These are phyloP conservation scores for Podiceps cristatus DNA, from an alignment of 2,113 vertebrate genomes.

Conservation along the genomic window DNA sequence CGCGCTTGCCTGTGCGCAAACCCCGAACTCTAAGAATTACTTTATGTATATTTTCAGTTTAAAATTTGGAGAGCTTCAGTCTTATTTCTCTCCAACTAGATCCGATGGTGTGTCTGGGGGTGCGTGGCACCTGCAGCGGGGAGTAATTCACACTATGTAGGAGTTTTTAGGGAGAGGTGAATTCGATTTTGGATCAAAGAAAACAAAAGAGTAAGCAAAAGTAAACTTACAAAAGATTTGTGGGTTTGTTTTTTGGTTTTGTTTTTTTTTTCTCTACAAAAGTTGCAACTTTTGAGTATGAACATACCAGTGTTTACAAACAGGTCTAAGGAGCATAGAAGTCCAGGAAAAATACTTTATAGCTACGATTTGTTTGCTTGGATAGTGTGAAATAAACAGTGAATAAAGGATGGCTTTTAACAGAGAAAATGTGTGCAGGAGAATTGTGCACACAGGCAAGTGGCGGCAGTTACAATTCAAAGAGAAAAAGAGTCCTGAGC, in stretches of 20 bases:
- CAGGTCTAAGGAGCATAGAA: neutral
- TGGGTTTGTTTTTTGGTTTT: neutral
- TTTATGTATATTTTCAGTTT: neutral
- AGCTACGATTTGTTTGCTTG: neutral
- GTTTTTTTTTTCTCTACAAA: neutral
- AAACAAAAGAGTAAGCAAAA: neutral
- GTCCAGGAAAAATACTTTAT: neutral
- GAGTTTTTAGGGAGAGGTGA: neutral
- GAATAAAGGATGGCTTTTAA: neutral
- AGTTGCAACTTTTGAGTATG: neutral
- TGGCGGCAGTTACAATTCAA: neutral
- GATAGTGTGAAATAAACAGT: neutral
- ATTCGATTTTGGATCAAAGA: neutral
- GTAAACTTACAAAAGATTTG: neutral
- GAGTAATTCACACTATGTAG: neutral
- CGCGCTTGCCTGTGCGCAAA: rapidly evolving
- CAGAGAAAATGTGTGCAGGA: neutral
- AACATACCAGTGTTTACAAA: neutral
- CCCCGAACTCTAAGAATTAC: neutral
- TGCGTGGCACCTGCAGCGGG: neutral
- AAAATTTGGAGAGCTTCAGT: neutral
- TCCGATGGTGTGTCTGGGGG: neutral
- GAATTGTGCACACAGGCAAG: neutral
- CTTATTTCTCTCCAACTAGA: neutral
- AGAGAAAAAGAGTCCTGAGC: neutral